A percentile compares a stretch with the other conserved stretches of the same genome.
Conservation (phyloP, 2,797 vertebrate genomes). For the Avahi laniger region DNA sequence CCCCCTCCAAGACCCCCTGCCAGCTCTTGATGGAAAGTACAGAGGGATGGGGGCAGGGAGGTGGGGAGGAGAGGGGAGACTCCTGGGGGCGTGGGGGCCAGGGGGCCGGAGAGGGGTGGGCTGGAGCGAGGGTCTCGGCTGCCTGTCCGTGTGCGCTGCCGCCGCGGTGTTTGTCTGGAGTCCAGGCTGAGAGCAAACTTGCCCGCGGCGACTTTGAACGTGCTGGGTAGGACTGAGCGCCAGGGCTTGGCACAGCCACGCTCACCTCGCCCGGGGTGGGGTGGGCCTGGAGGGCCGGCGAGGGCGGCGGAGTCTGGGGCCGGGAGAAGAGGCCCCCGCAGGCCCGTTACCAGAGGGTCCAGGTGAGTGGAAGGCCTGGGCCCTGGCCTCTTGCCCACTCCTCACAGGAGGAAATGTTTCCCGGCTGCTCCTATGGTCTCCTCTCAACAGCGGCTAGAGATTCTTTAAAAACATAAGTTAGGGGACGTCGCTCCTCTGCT, state of each 20-base stretch:
- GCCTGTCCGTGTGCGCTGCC: rapidly evolving
- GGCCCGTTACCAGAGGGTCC: neutral
- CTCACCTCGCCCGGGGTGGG: neutral
- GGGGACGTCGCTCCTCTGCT: neutral
- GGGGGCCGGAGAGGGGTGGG: rapidly evolving
- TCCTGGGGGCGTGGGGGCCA: rapidly evolving
- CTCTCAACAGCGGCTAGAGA: neutral
- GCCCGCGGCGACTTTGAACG: neutral
- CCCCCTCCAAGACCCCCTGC: neutral
- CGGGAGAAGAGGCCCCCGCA: neutral
- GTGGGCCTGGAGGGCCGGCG: rapidly evolving
- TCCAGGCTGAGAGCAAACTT: neutral
- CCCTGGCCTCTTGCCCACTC: neutral
- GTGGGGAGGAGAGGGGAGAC: neutral
- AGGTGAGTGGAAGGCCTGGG: neutral
- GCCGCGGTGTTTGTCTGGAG: neutral
- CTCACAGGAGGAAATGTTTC: neutral
- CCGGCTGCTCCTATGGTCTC: neutral
- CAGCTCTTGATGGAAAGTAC: neutral
- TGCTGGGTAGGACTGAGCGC: neutral
- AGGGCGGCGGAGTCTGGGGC: neutral
- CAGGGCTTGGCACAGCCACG: neutral
- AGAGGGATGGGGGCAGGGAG: neutral
- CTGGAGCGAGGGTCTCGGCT: neutral
- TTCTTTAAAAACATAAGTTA: neutral